Base-by-base conservation (phyloP, 2,888 invertebrate species). In the Arctia plantaginis region DNA sequence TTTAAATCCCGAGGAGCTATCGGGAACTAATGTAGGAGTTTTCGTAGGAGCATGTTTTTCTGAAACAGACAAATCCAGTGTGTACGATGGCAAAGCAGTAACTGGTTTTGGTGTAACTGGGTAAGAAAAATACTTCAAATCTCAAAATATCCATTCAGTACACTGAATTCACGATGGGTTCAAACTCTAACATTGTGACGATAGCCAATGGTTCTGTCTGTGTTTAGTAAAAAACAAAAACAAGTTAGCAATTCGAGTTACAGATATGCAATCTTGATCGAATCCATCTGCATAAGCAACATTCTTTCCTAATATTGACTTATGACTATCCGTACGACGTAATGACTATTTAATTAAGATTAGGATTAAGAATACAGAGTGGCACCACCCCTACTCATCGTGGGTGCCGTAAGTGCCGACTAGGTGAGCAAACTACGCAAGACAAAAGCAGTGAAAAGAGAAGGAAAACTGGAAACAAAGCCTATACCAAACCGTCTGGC, bases 1-100 rank as follows among this genome's bases (percentile, higher is more conserved):
- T 8, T 18, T 66, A 39, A 39, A 66, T 27, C 44, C 41, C 13
- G 66, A 41, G 4, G 13, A 66, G 15, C 15, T 66, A 18, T 39
- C 66, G 27, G 66, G 27, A 0, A n/a, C 27, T n/a, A 66, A 66
- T 27, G 27, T 66, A 6, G 66, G 44, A 4, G 66, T 66, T 7
- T 66, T 41, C n/a, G 39, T 41, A 20, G 66, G 66, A n/a, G 15
- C 27, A 27, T 66, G 66, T 44, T 66, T n/a, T 27, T 66, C 66
- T 66, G 66, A 66, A 44, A 15, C n/a, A 13, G 66, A 66, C n/a
- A 39, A 66, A n/a, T 6, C n/a, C 44, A 13, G n/a, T 44, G 0
- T 66, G 0, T 66, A 66, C 41, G 27, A 66, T 41, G 0, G 4
- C 41, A 1, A 0, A 18, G 13, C 8, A 39, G 27, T 1, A 18